Conservation (phyloP, 2,797 vertebrate species). For the Oreochromis grahami region DNA sequence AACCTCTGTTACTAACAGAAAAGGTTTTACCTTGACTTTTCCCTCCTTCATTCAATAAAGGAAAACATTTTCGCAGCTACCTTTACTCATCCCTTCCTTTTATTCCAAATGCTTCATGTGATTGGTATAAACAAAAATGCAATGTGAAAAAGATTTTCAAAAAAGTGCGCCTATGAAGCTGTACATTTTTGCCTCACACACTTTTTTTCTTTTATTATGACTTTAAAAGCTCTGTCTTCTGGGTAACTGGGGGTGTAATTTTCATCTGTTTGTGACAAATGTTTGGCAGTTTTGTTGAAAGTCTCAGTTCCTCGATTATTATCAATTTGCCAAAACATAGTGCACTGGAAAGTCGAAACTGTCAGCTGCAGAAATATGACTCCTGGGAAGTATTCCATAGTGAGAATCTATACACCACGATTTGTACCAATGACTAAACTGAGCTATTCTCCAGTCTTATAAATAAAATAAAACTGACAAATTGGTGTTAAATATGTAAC, state of each 20-base stretch:
- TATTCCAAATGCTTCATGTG: not conserved
- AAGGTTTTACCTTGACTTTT: not conserved
- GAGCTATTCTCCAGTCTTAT: not conserved
- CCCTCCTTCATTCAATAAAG: not conserved
- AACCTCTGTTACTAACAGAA: not conserved
- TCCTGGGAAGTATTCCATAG: not conserved
- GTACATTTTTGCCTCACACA: not conserved
- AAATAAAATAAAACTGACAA: not conserved
- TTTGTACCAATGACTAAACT: not conserved
- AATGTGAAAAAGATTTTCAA: not conserved
- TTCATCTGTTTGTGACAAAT: not conserved
- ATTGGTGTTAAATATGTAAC: not conserved
- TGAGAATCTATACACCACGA: not conserved
- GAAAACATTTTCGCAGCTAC: not conserved
- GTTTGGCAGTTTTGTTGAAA: not conserved
- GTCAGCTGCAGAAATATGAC: not conserved
- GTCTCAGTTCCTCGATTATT: not conserved
- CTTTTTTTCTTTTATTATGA: not conserved
- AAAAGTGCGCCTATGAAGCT: not conserved
- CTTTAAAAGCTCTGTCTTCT: not conserved
- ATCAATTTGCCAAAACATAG: slow-evolving; percentile 15
- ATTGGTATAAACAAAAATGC: not conserved
- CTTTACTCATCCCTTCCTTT: not conserved
- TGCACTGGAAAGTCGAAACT: not conserved
- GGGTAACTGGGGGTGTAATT: not conserved